Conservation (phyloP, 2,797 vertebrate genomes). For the Semaprochilodus insignis region DNA sequence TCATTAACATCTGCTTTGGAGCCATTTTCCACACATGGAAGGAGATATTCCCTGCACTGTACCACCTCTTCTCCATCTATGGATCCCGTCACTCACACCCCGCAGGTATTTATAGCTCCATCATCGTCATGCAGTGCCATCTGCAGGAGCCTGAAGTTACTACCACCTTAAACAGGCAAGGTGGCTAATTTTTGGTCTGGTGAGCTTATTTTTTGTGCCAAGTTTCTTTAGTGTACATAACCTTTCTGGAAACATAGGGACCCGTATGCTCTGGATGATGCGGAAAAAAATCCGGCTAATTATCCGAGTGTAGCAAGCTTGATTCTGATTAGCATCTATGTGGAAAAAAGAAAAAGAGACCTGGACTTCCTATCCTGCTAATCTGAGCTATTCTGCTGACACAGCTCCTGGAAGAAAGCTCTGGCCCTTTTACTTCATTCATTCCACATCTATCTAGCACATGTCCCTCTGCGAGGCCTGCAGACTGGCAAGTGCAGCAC, state of each 20-base stretch:
- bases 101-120: too few species aligned
- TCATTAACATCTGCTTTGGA: too few species aligned
- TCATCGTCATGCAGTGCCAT: too few species aligned
- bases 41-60: too few species aligned
- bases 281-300: background rate
- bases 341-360: background rate
- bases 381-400: constrained; percentile 6
- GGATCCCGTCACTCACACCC: too few species aligned
- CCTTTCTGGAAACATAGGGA: background rate
- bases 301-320: background rate
- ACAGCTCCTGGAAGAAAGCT: background rate
- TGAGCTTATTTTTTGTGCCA: too few species aligned
- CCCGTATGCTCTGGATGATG: background rate
- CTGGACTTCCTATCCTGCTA: background rate
- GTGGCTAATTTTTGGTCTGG: too few species aligned
- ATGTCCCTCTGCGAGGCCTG: background rate
- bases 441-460: constrained; percentile 6
- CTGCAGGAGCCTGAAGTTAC: too few species aligned
- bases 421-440: constrained; percentile 2
- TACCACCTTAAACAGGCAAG: too few species aligned
- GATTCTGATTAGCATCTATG: background rate
- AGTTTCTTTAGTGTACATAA: too few species aligned
- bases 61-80: too few species aligned
- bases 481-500: constrained; percentile 1
- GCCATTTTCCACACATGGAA: too few species aligned